These are phyloP conservation scores for Bagarius yarrelli DNA, from an alignment of 2,113 vertebrate species.

Conservation along the genomic window DNA sequence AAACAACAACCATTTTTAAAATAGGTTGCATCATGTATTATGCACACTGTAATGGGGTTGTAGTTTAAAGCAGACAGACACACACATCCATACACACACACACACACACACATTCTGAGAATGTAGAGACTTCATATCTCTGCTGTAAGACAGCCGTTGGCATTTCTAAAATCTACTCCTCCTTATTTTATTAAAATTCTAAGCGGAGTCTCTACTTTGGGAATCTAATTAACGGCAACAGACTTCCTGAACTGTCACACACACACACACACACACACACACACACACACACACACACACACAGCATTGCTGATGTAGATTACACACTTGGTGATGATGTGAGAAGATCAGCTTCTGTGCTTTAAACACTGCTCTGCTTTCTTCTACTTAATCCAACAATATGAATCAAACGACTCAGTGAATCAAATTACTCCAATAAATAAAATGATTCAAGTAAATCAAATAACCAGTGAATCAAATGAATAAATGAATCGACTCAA, in stretches of 20 bases:
- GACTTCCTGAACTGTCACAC: conserved; percentile 54
- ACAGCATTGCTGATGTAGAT: conserved; percentile 5
- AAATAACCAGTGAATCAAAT: no score
- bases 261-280: conserved; percentile 13
- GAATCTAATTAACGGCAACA: conserved; percentile 32
- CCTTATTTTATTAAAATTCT: conserved; percentile 27
- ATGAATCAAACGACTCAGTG: not conserved
- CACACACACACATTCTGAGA: not conserved
- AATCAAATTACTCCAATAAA: not conserved
- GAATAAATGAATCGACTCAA: no score
- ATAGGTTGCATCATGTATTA: no score
- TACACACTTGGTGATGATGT: not conserved
- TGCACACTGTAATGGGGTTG: not conserved
- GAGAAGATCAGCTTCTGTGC: conserved; percentile 11
- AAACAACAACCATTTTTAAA: no score
- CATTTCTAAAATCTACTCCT: conserved; percentile 21
- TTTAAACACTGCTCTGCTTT: not conserved
- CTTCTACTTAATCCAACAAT: not conserved
- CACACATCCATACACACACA: not conserved
- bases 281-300: conserved; percentile 25
- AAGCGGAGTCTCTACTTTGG: conserved; percentile 1
- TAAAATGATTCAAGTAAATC: no score
- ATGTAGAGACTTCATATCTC: not conserved
- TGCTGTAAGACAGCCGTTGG: conserved; percentile 8
- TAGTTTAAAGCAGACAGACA: not conserved